Evolutionary conservation across 2,113 vertebrate species (phyloP), one percentile per base, ranked within the genome.

Genomic region (Xiphophorus maculatus): DNA sequence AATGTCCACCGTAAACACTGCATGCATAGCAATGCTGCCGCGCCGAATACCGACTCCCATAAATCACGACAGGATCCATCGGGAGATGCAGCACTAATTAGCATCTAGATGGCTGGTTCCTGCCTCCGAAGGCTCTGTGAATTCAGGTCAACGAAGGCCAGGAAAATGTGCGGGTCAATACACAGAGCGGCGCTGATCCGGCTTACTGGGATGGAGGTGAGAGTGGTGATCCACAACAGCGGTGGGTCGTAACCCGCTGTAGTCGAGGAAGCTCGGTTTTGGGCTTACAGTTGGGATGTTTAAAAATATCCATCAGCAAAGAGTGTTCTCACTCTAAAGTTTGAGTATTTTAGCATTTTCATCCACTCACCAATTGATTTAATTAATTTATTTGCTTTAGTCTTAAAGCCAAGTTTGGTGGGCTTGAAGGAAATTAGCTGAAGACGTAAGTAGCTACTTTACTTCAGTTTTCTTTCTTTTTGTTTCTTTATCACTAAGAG

Each of bases 61-160:
- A 90, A 87, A 92, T 92, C 90, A 89, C 35, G 3, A 33, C 3
- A 61, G 71, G 83, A 81, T 87, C 86, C 25, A 19, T 69, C 42
- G 84, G 72, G 79, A 12, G 84, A 84, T 69, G 82, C 71, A 51
- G 77, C 73, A 80, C 90, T 86, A 92, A 94, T 93, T 90, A 92
- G 89, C 88, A 87, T 85, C 76, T 77, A 85, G 72, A 69, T 69
- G 48, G 13, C 66, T 30, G 79, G 74, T 62, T 72, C 77, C 83
- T 19, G 80, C 74, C 80, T 63, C 77, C 58, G 70, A 69, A 62
- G 78, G 88, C 78, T 82, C 69, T 58, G 54, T 33, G 81, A 84
- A 94, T 93, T 84, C 90, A 89, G 93, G 91, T 93, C 92, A 93
- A 74, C 29, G 60, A 63, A 63, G 25, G 80, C 84, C 79, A 42